These are phyloP conservation scores for Phoebastria nigripes DNA, from an alignment of 2,797 vertebrate genomes.

Conservation along the genomic window DNA sequence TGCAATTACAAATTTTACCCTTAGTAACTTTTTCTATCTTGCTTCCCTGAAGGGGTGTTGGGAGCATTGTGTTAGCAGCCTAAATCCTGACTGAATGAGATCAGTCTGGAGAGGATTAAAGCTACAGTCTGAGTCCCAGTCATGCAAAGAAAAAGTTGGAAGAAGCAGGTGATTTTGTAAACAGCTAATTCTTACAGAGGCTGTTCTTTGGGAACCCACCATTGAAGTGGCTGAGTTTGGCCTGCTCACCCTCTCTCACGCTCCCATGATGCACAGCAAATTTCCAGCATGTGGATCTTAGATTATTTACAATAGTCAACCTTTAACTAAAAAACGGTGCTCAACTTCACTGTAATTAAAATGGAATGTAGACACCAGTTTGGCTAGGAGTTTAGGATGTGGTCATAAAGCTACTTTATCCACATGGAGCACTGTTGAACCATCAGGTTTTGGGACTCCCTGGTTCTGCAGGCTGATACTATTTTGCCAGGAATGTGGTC, in stretches of 20 bases:
- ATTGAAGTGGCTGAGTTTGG: neutral
- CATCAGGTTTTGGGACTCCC: neutral
- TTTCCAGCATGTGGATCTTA: neutral
- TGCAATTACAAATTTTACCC: neutral
- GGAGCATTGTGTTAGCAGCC: neutral
- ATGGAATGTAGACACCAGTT: neutral
- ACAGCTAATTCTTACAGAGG: neutral
- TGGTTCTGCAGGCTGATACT: neutral
- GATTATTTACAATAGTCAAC: neutral
- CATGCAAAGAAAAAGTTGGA: neutral
- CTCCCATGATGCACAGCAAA: neutral
- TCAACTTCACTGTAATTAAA: neutral
- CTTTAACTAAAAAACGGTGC: neutral
- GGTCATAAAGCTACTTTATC: neutral
- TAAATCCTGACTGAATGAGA: neutral
- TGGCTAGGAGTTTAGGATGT: neutral
- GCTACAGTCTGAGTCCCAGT: neutral
- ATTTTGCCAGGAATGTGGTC: neutral
- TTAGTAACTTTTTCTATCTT: neutral
- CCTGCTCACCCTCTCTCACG: neutral
- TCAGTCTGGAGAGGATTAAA: neutral
- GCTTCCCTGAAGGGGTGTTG: neutral
- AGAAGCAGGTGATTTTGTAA: constrained; percentile 1
- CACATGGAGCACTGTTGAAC: accelerated
- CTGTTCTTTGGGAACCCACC: neutral